phyloP scores from a whole-genome alignment of 2,797 vertebrate species.

The Martes flavigula region DNA sequence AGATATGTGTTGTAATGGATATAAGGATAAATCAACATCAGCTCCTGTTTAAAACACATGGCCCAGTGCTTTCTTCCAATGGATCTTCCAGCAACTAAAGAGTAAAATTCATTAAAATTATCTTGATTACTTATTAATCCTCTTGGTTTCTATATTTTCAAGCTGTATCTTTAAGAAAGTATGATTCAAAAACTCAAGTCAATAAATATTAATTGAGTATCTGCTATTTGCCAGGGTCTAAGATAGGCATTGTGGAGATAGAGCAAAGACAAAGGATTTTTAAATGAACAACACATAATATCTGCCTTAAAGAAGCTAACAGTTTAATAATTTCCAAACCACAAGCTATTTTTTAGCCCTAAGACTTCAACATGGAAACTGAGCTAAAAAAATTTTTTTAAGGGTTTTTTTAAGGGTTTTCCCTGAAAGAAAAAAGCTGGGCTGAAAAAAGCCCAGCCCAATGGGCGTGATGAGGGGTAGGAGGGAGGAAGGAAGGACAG shows the following conservation, averaged over 20 bases:
- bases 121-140: neutral
- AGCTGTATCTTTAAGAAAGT: neutral
- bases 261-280: neutral
- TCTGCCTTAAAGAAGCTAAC: neutral
- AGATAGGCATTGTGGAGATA: neutral
- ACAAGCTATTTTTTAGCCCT: neutral
- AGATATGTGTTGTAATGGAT: neutral
- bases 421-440: neutral
- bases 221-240: neutral
- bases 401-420: conserved; percentile 15
- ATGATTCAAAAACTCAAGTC: neutral
- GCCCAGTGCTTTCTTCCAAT: neutral
- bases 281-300: neutral
- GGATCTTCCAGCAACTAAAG: neutral
- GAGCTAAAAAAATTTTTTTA: neutral
- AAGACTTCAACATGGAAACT: neutral
- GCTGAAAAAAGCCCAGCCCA: neutral
- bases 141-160: neutral
- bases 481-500: neutral
- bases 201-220: neutral
- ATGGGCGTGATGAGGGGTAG: neutral
- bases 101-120: neutral
- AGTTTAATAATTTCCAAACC: neutral
- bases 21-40: neutral
- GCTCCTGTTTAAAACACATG: neutral